phyloP scores from a whole-genome alignment of 2,113 vertebrate species.

The Progne subis region DNA sequence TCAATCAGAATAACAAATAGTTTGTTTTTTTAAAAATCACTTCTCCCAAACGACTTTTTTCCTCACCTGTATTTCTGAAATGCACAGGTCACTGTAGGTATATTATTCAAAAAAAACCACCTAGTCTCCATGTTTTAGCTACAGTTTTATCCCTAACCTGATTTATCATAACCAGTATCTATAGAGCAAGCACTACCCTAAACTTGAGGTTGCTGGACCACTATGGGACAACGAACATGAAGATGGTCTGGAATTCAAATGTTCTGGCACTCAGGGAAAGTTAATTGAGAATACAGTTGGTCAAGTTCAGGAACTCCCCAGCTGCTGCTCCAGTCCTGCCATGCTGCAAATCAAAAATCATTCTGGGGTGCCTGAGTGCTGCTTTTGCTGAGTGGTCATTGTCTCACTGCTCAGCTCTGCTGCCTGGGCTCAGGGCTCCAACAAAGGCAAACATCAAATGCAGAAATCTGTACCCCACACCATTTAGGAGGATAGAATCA shows the following conservation, averaged over 20 bases:
- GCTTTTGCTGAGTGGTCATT: not conserved
- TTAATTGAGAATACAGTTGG: not conserved
- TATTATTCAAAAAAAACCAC: not conserved
- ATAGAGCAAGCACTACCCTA: not conserved
- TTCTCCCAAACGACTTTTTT: not conserved
- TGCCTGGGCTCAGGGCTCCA: not conserved
- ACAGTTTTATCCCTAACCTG: not conserved
- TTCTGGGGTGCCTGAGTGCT: fast-evolving
- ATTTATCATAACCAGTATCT: not conserved
- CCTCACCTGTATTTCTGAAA: not conserved
- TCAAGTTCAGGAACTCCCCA: slow-evolving; percentile 1
- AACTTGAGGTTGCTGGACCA: not conserved
- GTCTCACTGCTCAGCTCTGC: not conserved
- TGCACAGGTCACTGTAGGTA: not conserved
- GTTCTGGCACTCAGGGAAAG: not conserved
- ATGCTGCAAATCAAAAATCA: not conserved
- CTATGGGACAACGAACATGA: not conserved
- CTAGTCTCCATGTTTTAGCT: not conserved
- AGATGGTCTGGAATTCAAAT: not conserved
- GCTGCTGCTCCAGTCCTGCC: not conserved
- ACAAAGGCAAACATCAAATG: not conserved
- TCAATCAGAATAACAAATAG: not conserved
- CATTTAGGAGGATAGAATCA: not conserved
- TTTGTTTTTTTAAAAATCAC: not conserved
- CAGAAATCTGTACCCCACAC: not conserved